Percentiles rank a stretch among this genome's conserved stretches.
Evolutionary conservation across 1,140 invertebrate genomes (phyloP).

Genomic region (Aporrectodea caliginosa): DNA sequence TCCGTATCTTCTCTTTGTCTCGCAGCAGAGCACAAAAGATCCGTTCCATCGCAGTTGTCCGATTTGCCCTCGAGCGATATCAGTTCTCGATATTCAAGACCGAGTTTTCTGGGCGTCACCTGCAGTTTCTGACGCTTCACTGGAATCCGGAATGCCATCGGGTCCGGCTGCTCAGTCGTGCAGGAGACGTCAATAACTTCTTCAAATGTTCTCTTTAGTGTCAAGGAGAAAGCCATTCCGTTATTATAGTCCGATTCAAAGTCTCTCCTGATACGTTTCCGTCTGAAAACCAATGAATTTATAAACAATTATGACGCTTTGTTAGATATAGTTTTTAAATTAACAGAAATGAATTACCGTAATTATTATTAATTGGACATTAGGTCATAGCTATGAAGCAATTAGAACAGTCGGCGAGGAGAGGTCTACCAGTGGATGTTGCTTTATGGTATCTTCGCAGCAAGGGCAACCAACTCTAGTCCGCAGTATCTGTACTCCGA

Average conservation of each 20-base stretch:
- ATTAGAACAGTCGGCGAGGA: background rate
- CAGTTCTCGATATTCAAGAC: background rate
- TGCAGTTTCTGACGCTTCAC: background rate
- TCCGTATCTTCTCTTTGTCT: background rate
- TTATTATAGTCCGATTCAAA: too few relatives aligned
- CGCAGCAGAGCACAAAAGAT: background rate
- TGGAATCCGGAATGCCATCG: background rate
- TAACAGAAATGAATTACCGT: background rate
- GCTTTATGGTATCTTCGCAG: too few relatives aligned
- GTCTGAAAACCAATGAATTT: background rate
- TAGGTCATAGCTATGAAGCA: background rate
- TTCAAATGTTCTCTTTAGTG: background rate
- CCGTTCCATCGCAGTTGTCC: background rate
- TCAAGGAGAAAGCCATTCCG: background rate
- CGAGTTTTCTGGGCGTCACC: too few relatives aligned
- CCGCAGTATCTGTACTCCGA: too few relatives aligned
- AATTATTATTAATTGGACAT: background rate
- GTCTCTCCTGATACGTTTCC: too few relatives aligned
- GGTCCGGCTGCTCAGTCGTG: too few relatives aligned
- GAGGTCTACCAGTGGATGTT: too few relatives aligned
- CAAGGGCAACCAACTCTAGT: too few relatives aligned
- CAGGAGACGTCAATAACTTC: background rate
- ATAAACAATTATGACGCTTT: background rate
- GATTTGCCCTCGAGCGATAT: background rate
- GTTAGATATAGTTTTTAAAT: background rate